These are phyloP conservation scores for Bombycilla garrulus DNA, from an alignment of 2,113 vertebrate species.

Conservation along the genomic window DNA sequence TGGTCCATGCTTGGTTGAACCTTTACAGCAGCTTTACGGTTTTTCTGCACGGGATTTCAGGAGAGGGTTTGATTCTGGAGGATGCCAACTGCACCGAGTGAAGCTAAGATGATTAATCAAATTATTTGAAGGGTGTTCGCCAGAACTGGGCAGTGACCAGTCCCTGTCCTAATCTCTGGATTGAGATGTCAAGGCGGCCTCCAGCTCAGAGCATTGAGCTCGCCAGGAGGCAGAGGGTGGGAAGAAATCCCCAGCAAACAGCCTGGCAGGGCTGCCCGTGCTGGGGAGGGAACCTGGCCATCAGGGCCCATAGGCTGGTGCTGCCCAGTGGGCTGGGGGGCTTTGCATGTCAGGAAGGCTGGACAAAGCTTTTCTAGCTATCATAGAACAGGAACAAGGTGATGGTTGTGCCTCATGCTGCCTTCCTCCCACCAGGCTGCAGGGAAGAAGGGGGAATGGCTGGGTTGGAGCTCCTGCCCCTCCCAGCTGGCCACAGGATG, in stretches of 20 bases:
- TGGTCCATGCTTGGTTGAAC: slow-evolving; percentile 52
- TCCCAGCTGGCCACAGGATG: fast-evolving
- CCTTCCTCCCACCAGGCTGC: not conserved
- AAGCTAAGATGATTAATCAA: slow-evolving; percentile 52
- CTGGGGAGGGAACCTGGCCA: not conserved
- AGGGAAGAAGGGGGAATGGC: not conserved
- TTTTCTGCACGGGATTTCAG: not conserved
- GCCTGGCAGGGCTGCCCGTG: not conserved
- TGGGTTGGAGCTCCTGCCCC: not conserved
- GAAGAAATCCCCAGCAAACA: not conserved
- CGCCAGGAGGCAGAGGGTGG: not conserved
- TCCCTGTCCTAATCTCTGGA: slow-evolving; percentile 24
- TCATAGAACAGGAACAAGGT: not conserved
- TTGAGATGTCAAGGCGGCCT: slow-evolving; percentile 35
- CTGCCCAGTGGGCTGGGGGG: not conserved
- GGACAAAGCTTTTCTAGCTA: not conserved
- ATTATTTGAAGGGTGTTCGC: slow-evolving; percentile 35
- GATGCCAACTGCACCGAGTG: slow-evolving; percentile 11
- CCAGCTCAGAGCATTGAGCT: not conserved
- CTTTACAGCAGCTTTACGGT: slow-evolving; percentile 13
- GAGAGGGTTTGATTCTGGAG: slow-evolving; percentile 16
- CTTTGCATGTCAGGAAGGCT: not conserved
- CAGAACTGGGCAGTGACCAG: slow-evolving; percentile 48
- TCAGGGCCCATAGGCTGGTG: not conserved
- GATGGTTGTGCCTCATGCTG: not conserved